These are phyloP conservation scores for Arbacia lixula DNA, from an alignment of 53 echinoderm and acorn worm species.

Conservation along the genomic window DNA sequence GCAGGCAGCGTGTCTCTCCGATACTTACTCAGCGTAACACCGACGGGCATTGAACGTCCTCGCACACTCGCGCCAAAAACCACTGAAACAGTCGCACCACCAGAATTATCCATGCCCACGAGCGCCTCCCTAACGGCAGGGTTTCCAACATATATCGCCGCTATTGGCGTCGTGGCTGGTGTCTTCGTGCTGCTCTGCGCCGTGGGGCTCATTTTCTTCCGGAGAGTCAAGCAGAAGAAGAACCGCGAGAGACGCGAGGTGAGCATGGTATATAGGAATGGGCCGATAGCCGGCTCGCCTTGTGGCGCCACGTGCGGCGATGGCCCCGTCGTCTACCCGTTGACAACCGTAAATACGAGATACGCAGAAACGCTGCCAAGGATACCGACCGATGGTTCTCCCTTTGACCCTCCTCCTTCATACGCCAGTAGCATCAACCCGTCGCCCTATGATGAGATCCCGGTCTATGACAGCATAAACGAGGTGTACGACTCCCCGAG, in stretches of 20 bases:
- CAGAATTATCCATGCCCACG: background rate
- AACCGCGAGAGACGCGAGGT: background rate
- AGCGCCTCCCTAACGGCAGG: background rate
- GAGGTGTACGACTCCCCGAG: background rate
- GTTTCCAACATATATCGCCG: background rate
- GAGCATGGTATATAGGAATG: background rate
- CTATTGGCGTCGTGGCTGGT: background rate
- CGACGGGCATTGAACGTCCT: background rate
- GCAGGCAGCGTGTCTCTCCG: slow-evolving; percentile 8
- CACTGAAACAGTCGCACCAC: background rate
- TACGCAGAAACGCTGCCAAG: background rate
- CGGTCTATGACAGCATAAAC: background rate
- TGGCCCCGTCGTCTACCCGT: background rate
- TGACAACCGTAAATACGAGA: background rate
- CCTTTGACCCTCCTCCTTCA: background rate
- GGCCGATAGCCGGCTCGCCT: background rate
- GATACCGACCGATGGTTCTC: background rate
- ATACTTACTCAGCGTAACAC: slow-evolving; percentile 1
- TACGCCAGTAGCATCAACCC: background rate
- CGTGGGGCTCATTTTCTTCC: background rate
- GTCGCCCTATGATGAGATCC: background rate
- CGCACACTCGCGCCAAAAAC: no score
- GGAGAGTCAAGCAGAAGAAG: background rate
- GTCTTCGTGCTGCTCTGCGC: background rate
- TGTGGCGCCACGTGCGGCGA: background rate